Percentiles rank a stretch among this genome's conserved stretches.
Conservation (phyloP, 1,140 invertebrate species). For the Cepaea nemoralis region DNA sequence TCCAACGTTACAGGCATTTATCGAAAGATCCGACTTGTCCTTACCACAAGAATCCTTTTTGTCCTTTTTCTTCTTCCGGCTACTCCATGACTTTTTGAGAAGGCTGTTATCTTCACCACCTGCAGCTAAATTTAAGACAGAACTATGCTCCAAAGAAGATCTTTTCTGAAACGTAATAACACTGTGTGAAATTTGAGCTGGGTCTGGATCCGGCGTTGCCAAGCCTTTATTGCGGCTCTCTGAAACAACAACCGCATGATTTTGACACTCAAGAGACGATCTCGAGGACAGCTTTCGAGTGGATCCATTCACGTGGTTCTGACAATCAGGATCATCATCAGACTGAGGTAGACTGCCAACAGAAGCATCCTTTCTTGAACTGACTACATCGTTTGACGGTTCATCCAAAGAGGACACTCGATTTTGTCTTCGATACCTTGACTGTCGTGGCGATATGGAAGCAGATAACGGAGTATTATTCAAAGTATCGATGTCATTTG, state of each 20-base stretch:
- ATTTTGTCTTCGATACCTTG: slow-evolving; percentile 1
- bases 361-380: background rate
- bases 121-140: background rate
- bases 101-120: background rate
- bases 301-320: too few species aligned
- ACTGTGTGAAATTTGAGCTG: too few species aligned
- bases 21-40: background rate
- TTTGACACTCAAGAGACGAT: too few species aligned
- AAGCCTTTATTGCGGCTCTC: too few species aligned
- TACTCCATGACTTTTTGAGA: background rate
- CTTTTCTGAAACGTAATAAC: background rate
- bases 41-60: background rate
- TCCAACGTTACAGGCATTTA: background rate
- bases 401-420: background rate
- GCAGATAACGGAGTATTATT: background rate
- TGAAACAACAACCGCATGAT: too few species aligned
- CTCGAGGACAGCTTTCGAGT: too few species aligned
- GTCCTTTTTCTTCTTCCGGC: background rate
- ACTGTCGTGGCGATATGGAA: background rate
- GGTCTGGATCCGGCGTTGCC: too few species aligned
- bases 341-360: background rate
- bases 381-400: background rate
- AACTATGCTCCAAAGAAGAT: background rate
- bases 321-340: background rate
- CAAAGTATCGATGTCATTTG: background rate